phyloP scores from a whole-genome alignment of 2,888 invertebrate genomes.

The Agriopis leucophaearia region DNA sequence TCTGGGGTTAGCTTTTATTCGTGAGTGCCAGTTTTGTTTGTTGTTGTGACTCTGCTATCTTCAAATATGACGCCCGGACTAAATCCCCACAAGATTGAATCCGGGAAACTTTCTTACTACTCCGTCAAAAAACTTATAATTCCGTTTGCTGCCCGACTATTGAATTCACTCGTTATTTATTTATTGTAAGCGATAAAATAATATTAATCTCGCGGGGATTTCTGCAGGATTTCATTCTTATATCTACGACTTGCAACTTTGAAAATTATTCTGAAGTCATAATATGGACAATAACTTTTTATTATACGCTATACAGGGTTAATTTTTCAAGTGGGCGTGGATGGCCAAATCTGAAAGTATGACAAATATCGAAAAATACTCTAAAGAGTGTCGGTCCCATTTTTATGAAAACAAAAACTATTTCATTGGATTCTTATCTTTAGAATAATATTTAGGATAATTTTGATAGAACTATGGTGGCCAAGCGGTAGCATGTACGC shows the following conservation, averaged over 20 bases:
- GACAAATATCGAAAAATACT: too few species aligned
- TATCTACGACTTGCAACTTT: constrained; percentile 74
- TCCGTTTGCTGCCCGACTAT: constrained; percentile 73
- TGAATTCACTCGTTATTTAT: constrained; percentile 85
- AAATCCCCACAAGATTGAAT: constrained; percentile 83
- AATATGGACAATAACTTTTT: too few species aligned
- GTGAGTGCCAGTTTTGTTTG: neutral
- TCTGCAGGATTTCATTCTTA: constrained; percentile 81
- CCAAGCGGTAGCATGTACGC: too few species aligned
- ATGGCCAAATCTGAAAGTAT: too few species aligned
- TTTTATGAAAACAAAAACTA: too few species aligned
- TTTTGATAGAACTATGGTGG: too few species aligned
- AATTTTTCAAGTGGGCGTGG: too few species aligned
- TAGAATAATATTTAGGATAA: too few species aligned
- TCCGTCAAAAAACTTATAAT: constrained; percentile 84
- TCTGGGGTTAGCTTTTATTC: too few species aligned
- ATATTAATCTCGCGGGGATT: constrained; percentile 85
- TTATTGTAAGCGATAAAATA: constrained; percentile 85
- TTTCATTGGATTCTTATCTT: too few species aligned
- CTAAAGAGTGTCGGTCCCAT: too few species aligned
- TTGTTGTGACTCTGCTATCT: constrained; percentile 47
- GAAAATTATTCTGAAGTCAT: constrained; percentile 60
- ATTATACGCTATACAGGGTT: too few species aligned
- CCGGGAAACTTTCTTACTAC: constrained; percentile 75
- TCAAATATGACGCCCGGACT: constrained; percentile 62